A percentile compares a stretch with the other conserved stretches of the same genome.
Evolutionary conservation across 2,797 vertebrate species (phyloP).

Genomic region (Sarcophilus harrisii): DNA sequence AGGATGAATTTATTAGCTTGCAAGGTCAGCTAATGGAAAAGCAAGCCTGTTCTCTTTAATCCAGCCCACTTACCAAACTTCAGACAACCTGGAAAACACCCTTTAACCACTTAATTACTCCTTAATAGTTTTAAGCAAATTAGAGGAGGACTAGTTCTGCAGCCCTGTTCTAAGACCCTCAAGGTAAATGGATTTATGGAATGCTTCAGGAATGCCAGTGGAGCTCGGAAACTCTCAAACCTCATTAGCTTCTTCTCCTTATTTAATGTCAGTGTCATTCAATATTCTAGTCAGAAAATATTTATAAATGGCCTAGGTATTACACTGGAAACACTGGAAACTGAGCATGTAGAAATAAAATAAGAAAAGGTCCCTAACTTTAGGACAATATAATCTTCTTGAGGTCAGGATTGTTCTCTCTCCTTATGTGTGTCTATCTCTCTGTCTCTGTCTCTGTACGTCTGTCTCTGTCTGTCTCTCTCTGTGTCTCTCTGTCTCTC

Average conservation of each 20-base stretch:
- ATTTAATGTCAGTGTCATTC: constrained; percentile 26
- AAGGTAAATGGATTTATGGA: constrained; percentile 32
- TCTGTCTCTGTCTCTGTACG: too few relatives aligned
- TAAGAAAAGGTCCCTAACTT: neutral
- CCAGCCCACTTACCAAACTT: constrained; percentile 22
- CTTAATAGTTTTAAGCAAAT: constrained; percentile 76
- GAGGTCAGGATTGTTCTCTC: neutral
- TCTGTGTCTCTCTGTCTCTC: neutral
- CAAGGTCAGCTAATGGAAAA: constrained; percentile 88
- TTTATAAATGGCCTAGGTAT: neutral
- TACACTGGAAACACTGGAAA: neutral
- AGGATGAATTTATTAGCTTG: constrained; percentile 87
- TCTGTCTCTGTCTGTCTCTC: neutral
- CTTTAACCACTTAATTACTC: constrained; percentile 80
- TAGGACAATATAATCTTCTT: neutral
- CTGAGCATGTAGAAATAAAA: neutral
- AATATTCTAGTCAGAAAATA: neutral
- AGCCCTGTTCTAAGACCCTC: constrained; percentile 35
- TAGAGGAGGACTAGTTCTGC: neutral
- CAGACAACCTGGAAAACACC: constrained; percentile 70
- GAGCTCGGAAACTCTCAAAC: neutral
- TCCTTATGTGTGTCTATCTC: neutral
- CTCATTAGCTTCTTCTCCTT: constrained; percentile 24
- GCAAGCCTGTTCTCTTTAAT: constrained; percentile 69
- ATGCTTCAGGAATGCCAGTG: constrained; percentile 57